Evolutionary conservation across 2,113 vertebrate genomes (phyloP).

Genomic region (Semicossyphus pulcher): DNA sequence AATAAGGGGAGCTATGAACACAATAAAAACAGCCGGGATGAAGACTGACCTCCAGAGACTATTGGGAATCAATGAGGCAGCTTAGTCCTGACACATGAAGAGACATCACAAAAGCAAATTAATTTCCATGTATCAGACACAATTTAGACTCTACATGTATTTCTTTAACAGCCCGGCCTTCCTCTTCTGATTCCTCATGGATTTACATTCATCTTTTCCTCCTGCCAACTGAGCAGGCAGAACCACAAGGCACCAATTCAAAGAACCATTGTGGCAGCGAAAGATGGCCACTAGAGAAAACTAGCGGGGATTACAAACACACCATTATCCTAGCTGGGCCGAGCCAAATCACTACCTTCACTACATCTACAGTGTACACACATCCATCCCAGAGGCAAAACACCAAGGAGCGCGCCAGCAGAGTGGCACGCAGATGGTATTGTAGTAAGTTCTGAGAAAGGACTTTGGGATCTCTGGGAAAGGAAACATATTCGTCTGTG

Average conservation of each 20-base stretch:
- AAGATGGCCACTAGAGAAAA: conserved; percentile 45
- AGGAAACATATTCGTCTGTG: conserved; percentile 27
- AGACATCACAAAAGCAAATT: neutral
- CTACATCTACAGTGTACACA: conserved; percentile 32
- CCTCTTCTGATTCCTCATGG: neutral
- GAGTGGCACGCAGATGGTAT: conserved; percentile 8
- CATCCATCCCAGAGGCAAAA: conserved; percentile 36
- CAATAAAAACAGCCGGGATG: neutral
- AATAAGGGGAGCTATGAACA: neutral
- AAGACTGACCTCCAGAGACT: neutral
- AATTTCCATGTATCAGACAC: neutral
- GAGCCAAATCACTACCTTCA: conserved; percentile 64
- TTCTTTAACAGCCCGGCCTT: neutral
- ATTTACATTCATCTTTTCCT: conserved; percentile 37
- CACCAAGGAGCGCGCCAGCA: conserved; percentile 24
- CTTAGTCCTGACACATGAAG: too few relatives aligned
- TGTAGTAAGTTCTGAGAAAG: conserved; percentile 1
- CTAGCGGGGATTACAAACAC: conserved; percentile 61
- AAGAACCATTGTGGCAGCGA: conserved; percentile 44
- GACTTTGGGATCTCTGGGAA: conserved; percentile 24
- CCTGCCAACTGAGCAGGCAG: conserved; percentile 27
- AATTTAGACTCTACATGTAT: neutral
- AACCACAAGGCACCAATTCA: conserved; percentile 49
- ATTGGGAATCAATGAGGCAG: neutral
- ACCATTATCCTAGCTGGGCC: conserved; percentile 48